Evolutionary conservation across 2,113 vertebrate species (phyloP).

Genomic region (Nothocercus julius): DNA sequence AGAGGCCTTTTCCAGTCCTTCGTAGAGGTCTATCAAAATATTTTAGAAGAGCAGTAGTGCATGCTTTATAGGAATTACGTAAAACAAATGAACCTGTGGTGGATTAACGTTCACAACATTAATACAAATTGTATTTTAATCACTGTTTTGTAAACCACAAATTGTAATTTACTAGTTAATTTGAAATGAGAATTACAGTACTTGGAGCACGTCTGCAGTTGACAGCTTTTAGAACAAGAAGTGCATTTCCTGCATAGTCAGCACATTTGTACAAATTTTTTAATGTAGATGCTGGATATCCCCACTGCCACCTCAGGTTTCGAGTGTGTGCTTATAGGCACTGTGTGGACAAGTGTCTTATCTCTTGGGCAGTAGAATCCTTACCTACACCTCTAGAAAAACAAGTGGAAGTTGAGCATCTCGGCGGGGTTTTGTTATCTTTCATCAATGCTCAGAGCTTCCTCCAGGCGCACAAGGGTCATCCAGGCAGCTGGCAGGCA

Average conservation of each 20-base stretch:
- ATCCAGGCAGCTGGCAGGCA: background rate
- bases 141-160: conserved; percentile 22
- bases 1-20: background rate
- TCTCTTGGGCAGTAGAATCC: background rate
- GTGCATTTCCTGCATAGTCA: background rate
- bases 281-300: background rate
- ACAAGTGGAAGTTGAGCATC: background rate
- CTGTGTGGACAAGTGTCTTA: background rate
- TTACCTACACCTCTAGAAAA: background rate
- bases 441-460: background rate
- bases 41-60: background rate
- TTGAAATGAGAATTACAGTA: conserved; percentile 4
- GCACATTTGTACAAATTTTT: background rate
- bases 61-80: background rate
- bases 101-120: conserved; percentile 23
- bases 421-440: background rate
- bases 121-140: conserved; percentile 64
- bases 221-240: conserved; percentile 1
- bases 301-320: background rate
- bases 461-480: background rate
- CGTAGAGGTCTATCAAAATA: background rate
- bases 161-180: conserved; percentile 41
- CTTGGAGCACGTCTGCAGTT: background rate
- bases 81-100: background rate
- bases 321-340: background rate